Percentiles rank a stretch among this genome's conserved stretches.
These are phyloP conservation scores for Sturnus vulgaris DNA, from an alignment of 2,113 vertebrate genomes.

Conservation along the genomic window DNA sequence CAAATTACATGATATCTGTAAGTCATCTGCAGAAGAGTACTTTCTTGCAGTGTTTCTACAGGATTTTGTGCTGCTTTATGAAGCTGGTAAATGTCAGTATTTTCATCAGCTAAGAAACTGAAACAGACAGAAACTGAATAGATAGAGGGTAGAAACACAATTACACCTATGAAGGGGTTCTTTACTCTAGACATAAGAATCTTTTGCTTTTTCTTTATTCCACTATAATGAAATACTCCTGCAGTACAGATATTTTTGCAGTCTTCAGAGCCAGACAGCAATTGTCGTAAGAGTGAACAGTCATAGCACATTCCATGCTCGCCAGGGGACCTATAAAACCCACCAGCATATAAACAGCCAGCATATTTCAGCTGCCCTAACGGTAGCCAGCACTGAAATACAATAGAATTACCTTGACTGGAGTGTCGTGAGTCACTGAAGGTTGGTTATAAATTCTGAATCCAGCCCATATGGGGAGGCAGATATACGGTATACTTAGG, in stretches of 20 bases:
- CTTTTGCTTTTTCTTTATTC: not conserved
- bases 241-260: not conserved
- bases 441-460: constrained; percentile 85
- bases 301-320: not conserved
- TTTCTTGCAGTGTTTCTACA: not conserved
- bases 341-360: not conserved
- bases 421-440: constrained; percentile 37
- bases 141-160: not conserved
- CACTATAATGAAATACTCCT: not conserved
- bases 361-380: not conserved
- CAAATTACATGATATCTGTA: not conserved
- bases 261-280: not conserved
- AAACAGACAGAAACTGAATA: not conserved
- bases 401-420: constrained; percentile 73
- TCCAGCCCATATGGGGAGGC: constrained; percentile 87
- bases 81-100: not conserved
- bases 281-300: not conserved
- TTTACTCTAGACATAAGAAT: not conserved
- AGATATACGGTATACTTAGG: constrained; percentile 79
- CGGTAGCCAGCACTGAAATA: not conserved
- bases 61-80: not conserved
- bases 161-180: not conserved
- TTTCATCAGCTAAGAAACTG: not conserved
- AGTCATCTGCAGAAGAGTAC: not conserved
- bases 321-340: not conserved